A percentile compares a stretch with the other conserved stretches of the same genome.
Conservation (phyloP, 35 echinoderm and acorn worm genomes). For the Chiridota heheva region DNA sequence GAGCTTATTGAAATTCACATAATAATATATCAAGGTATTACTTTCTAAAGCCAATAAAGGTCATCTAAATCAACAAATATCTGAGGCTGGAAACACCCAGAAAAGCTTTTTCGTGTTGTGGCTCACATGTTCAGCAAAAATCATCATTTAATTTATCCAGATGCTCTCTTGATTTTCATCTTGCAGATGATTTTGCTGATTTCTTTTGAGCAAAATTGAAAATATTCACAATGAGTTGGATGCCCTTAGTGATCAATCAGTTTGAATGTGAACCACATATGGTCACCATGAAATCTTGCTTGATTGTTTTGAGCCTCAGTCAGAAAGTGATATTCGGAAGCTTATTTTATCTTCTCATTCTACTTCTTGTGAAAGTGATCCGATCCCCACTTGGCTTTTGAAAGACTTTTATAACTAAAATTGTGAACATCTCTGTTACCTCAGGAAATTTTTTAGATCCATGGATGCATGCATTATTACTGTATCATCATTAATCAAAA, state of each 20-base stretch:
- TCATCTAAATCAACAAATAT: not conserved
- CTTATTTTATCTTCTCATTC: not conserved
- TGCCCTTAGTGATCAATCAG: not conserved
- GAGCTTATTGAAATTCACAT: not conserved
- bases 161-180: not conserved
- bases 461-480: too few species aligned
- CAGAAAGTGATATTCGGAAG: not conserved
- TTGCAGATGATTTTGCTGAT: not conserved
- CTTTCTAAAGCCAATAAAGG: not conserved
- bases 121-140: slow-evolving; percentile 5
- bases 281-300: not conserved
- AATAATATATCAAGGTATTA: not conserved
- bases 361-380: slow-evolving; percentile 26
- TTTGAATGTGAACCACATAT: not conserved
- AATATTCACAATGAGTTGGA: not conserved
- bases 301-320: not conserved
- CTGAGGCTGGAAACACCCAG: slow-evolving; percentile 15
- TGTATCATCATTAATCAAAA: not conserved
- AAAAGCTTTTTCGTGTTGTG: not conserved
- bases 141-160: not conserved
- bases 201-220: slow-evolving; percentile 11
- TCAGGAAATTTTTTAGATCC: slow-evolving; percentile 3
- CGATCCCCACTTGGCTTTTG: not conserved
- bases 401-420: not conserved
- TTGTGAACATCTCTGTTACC: not conserved